Base-by-base conservation (phyloP, 1,140 invertebrate species). In the Mamestra configurata region DNA sequence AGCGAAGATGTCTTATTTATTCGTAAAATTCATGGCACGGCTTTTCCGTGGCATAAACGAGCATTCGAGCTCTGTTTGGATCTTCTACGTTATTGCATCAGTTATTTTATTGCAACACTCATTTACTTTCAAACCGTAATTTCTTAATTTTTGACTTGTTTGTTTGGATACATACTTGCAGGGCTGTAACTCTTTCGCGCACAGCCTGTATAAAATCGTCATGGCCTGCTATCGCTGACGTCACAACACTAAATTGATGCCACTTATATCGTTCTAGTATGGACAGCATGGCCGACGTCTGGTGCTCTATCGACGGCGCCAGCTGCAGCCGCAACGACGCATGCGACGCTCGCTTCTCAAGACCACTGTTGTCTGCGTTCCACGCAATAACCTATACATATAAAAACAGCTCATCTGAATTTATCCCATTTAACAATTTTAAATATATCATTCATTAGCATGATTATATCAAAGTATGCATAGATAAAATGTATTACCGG, bases 191-290 rank as follows among this genome's bases (percentile, higher is more conserved):
- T 79, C 98, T 95, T 89, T 99, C 98, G 49, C 98, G 95, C 22
- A 99, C 97, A 18, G 98, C 98, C 91, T 98, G 98, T 79, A 99
- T 97, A 90, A 99, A 99, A 92, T 99, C 98, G 85, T 98, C 98
- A 93, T 99, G 98, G 0, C 98, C 98, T 18, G 98, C 98, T 59
- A 99, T 98, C 88, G 98, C 97, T 57, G 97, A 98, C n/a, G 98
- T 98, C 31, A 99, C 98, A 70, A 99, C 97, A 79, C 98, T 98
- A 93, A 99, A 99, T 86, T 98, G 97, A 90, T 99, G 98, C 99
- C 99, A 99, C 90, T 99, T 98, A 95, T 99, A 99, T 66, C 98
- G 96, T 92, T 98, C 97, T 85, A 99, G 95, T 84, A 99, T 98
- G 90, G 97, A 98, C 79, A 99, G 92, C 98, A 99, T 99, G 15